Base-by-base conservation (phyloP, 2,113 vertebrate species). In the Eudyptes chrysolophus region DNA sequence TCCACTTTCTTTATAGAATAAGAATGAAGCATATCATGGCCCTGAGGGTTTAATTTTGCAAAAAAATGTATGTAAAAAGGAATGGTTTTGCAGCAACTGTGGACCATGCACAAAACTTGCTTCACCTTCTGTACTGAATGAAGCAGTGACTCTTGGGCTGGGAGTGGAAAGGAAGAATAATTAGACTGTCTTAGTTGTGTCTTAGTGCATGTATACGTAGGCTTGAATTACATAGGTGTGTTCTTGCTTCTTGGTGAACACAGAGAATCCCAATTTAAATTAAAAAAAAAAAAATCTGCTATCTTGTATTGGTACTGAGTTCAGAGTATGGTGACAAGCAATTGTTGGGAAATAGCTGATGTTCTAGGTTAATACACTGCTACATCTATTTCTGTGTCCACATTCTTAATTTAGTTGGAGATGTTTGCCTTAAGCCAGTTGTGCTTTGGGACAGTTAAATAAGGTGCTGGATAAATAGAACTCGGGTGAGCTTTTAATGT, bases 171-270 rank as follows among this genome's bases (percentile, higher is more conserved):
- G 13, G 26, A 71, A 71, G 12, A 87, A 48, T 72, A 77, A 24
- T 57, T 26, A 52, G 16, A 16, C 13, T 49, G 1, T 42, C 29
- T 40, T 29, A 54, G 11, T 44, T 68, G 22, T 51, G 22, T 66
- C 32, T 77, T 48, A 15, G 7, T n/a, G 21, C 27, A 52, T 26
- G 4, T 34, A 36, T 2, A 15, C 0, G 0, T 27, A 70, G 2
- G 75, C 21, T 14, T 71, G 38, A 75, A 84, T 58, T 44, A 36
- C 9, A 16, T 4, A 32, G 16, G 0, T 65, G 25, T 38, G 1
- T 49, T 75, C 40, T 74, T 36, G 30, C 14, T 65, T 62, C 24
- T 57, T 64, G 13, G 3, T 62, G 13, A 90, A n/a, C 36, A 82
- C 13, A 84, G 13, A 78, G 7, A 77, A 77, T 11, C 2, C 1